phyloP scores from a whole-genome alignment of 2,797 vertebrate genomes.

The Melanotaenia pygmaea region DNA sequence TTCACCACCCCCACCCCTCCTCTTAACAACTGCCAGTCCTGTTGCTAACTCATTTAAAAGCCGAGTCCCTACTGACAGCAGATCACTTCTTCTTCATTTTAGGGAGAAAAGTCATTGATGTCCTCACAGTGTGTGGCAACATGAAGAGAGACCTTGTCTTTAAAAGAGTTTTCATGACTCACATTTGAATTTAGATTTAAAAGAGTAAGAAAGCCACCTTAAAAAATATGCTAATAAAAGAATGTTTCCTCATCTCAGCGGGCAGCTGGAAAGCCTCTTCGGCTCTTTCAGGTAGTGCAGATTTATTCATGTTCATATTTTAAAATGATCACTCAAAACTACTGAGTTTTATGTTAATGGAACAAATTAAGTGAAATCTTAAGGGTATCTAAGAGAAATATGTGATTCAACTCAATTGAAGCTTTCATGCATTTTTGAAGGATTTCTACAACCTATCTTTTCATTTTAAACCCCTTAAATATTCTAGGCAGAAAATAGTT shows the following conservation, averaged over 20 bases:
- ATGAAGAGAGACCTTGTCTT: slow-evolving; percentile 47
- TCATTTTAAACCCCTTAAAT: background rate
- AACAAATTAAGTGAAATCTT: too few species aligned
- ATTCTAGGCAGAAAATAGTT: background rate
- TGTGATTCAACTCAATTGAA: too few species aligned
- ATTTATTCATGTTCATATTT: slow-evolving; percentile 16
- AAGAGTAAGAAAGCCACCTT: slow-evolving; percentile 28
- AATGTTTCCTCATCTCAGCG: slow-evolving; percentile 32
- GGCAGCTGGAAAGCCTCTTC: background rate
- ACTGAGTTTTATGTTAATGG: background rate
- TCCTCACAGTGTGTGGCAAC: slow-evolving; percentile 51
- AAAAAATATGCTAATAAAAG: slow-evolving; percentile 29
- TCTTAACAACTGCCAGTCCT: slow-evolving; percentile 67
- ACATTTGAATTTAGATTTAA: slow-evolving; percentile 57
- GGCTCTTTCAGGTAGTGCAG: slow-evolving; percentile 14
- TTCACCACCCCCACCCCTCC: slow-evolving; percentile 6
- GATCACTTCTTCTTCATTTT: slow-evolving; percentile 64
- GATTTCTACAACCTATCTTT: background rate
- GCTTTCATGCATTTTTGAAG: background rate
- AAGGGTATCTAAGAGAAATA: too few species aligned
- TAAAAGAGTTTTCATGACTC: slow-evolving; percentile 50
- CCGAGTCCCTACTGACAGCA: slow-evolving; percentile 53
- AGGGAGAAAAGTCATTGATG: slow-evolving; percentile 62
- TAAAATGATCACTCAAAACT: background rate
- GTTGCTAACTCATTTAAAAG: slow-evolving; percentile 65